Conservation (phyloP, 2,113 vertebrate genomes). For the Calidris pygmaea region DNA sequence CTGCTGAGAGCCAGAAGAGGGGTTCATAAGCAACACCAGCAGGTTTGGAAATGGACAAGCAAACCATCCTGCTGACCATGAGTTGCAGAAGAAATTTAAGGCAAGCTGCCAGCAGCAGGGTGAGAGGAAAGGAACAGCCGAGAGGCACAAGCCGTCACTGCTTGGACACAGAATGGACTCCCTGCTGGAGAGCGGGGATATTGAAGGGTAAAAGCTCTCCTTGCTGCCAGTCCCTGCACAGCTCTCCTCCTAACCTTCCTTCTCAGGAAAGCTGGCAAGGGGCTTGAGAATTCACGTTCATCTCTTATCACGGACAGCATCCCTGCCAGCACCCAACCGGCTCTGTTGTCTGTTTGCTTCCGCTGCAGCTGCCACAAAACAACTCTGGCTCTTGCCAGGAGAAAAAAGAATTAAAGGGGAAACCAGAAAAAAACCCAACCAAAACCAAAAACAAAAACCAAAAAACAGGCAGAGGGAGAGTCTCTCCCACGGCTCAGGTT, state of each 20-base stretch:
- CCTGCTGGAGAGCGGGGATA: not conserved
- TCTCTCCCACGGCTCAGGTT: not conserved
- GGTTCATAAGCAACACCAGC: not conserved
- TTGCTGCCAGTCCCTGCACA: not conserved
- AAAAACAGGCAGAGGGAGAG: not conserved
- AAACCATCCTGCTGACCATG: not conserved
- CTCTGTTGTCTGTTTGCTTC: not conserved
- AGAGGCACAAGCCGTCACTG: not conserved
- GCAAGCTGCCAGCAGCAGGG: not conserved
- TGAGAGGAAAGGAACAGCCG: not conserved
- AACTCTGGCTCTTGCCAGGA: not conserved
- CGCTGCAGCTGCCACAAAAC: not conserved
- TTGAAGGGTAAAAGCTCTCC: not conserved
- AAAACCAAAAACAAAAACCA: not conserved
- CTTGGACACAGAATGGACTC: not conserved
- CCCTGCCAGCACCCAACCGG: not conserved
- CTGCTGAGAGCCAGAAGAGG: not conserved
- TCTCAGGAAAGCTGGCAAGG: not conserved
- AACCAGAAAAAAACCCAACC: not conserved
- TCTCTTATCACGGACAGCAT: not conserved
- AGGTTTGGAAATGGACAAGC: not conserved
- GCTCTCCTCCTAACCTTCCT: not conserved
- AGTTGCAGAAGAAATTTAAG: not conserved
- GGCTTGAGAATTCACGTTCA: not conserved
- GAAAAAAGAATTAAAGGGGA: not conserved